phyloP scores from a whole-genome alignment of 2,797 vertebrate genomes.

The Eidolon dupreanum region DNA sequence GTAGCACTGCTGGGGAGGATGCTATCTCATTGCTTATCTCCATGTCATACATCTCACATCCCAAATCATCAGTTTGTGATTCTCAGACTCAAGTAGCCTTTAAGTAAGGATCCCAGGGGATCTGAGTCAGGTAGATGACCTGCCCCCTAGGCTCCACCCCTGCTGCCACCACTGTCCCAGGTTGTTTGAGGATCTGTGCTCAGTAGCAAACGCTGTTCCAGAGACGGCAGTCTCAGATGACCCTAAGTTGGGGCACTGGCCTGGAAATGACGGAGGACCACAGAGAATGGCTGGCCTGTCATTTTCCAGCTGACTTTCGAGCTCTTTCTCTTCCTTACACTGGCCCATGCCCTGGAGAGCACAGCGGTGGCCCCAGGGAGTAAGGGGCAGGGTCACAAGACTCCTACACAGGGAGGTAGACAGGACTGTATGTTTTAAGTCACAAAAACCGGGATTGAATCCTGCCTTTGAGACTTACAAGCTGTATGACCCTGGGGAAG shows the following conservation, averaged over 20 bases:
- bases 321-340: not conserved
- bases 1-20: not conserved
- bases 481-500: not conserved
- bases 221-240: not conserved
- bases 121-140: not conserved
- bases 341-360: not conserved
- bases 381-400: not conserved
- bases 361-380: not conserved
- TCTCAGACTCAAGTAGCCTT: not conserved
- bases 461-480: not conserved
- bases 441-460: not conserved
- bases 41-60: not conserved
- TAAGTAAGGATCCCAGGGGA: not conserved
- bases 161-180: too few relatives aligned
- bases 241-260: not conserved
- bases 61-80: not conserved
- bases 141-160: not conserved
- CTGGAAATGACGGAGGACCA: not conserved
- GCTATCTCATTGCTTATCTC: not conserved
- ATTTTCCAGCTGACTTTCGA: not conserved
- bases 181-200: not conserved
- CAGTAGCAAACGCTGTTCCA: not conserved
- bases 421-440: not conserved
- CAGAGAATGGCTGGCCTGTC: not conserved
- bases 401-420: not conserved